Base-by-base conservation (phyloP, 2,113 vertebrate species). In the Myodes glareolus region DNA sequence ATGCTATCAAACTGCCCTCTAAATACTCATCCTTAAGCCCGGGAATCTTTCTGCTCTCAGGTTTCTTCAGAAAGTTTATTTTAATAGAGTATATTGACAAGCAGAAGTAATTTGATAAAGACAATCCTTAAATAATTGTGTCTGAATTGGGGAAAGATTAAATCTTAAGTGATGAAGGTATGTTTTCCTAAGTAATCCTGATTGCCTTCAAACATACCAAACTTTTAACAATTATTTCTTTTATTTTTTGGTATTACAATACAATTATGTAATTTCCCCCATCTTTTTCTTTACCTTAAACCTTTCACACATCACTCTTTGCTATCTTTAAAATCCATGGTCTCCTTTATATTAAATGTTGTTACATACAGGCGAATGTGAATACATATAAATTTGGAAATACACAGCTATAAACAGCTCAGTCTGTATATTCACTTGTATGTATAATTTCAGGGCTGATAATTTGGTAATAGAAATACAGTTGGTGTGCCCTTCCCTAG, bases 101-200 rank as follows among this genome's bases (percentile, higher is more conserved):
- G 3, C 21, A 42, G 61, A 81, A 91, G 82, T 27, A 77, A 82
- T 3, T 5, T 87, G 4, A 65, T 1, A 90, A 8, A 65, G 0
- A 90, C 0, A 89, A 3, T 58, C 65, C 76, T 93, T 77, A 92
- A 86, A 90, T 68, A 88, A 93, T 90, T 31, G 39, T 90, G 16
- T 39, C 70, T 95, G 47, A 95, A 91, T 75, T 95, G 8, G 31
- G 29, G 76, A 68, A 76, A 93, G 82, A 70, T 88, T 85, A 52
- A 88, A 73, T 91, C 3, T 50, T 25, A 91, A 88, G 65, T 92
- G 92, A n/a, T 75, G 31, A 92, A 21, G 29, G 94, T 65, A 90
- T 1, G 72, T 93, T 92, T 10, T 68, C 16, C 27, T 87, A 52
- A 50, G 52, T 73, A 95, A 47, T 27, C 7, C 0, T 94, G 72